phyloP scores from a whole-genome alignment of 2,888 invertebrate species.

The Blera fallax region DNA sequence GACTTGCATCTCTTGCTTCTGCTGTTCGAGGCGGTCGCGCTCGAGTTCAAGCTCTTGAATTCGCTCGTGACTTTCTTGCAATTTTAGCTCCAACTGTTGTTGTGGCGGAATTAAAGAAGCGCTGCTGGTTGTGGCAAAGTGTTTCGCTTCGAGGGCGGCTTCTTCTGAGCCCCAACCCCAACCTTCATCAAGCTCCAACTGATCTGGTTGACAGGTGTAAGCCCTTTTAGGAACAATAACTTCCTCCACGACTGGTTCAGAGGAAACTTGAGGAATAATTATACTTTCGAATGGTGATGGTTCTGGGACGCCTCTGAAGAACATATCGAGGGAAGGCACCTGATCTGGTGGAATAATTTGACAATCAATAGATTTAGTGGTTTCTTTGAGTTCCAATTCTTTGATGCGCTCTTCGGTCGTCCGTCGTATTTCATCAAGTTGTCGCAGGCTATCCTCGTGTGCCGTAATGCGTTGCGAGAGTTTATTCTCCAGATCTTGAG shows the following conservation, averaged over 20 bases:
- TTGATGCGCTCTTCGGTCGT: slow-evolving; percentile 75
- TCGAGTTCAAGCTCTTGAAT: slow-evolving; percentile 85
- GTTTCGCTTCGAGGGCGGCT: slow-evolving; percentile 82
- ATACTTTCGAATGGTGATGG: slow-evolving; percentile 73
- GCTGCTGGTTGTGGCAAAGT: slow-evolving; percentile 74
- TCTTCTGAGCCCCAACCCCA: slow-evolving; percentile 83
- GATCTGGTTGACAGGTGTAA: slow-evolving; percentile 82
- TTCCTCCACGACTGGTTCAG: slow-evolving; percentile 79
- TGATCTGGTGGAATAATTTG: slow-evolving; percentile 73
- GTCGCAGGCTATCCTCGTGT: slow-evolving; percentile 73
- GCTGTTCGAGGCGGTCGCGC: slow-evolving; percentile 84
- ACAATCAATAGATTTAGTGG: slow-evolving; percentile 74
- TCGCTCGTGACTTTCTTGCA: slow-evolving; percentile 84
- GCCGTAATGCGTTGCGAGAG: slow-evolving; percentile 75
- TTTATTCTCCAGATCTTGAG: slow-evolving; percentile 80
- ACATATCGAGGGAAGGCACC: slow-evolving; percentile 79
- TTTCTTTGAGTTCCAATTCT: slow-evolving; percentile 73
- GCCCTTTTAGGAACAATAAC: slow-evolving; percentile 83
- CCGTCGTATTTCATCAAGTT: slow-evolving; percentile 75
- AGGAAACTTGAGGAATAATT: slow-evolving; percentile 70
- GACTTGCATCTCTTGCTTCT: slow-evolving; percentile 85
- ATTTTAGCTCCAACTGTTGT: slow-evolving; percentile 79
- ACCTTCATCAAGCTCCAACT: slow-evolving; percentile 73
- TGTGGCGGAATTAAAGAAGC: slow-evolving; percentile 75
- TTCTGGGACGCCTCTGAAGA: slow-evolving; percentile 76